phyloP scores from a whole-genome alignment of 2,888 invertebrate species.

The Lamproptera curius region DNA sequence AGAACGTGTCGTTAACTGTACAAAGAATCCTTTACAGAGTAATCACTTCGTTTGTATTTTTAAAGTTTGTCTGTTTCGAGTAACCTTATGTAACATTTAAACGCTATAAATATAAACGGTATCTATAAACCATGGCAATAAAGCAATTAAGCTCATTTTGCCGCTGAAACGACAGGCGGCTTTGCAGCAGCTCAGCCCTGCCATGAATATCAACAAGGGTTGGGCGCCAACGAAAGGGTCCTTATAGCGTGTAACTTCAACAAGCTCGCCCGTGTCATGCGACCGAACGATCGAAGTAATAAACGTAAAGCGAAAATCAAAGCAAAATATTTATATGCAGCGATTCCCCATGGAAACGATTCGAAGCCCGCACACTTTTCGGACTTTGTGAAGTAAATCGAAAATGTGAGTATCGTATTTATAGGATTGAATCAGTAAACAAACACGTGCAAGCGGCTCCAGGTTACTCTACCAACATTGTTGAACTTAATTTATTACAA shows the following conservation, averaged over 20 bases:
- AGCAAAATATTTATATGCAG: slow-evolving; percentile 1
- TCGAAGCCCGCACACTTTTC: background rate
- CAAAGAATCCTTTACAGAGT: no score
- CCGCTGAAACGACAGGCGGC: slow-evolving; percentile 43
- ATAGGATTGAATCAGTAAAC: background rate
- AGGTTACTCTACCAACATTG: no score
- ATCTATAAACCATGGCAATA: slow-evolving; percentile 52
- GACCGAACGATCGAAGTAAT: slow-evolving; percentile 22
- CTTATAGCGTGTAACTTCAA: slow-evolving; percentile 39
- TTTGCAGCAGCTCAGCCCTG: slow-evolving; percentile 37
- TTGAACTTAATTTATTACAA: background rate
- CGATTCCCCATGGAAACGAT: background rate
- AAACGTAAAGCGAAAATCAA: slow-evolving; percentile 11
- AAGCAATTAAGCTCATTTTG: slow-evolving; percentile 63
- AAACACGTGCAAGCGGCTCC: background rate
- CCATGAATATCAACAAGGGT: slow-evolving; percentile 67
- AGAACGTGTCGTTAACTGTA: background rate
- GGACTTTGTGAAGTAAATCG: background rate
- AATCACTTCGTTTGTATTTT: no score
- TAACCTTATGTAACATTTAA: slow-evolving; percentile 9
- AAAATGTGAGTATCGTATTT: background rate
- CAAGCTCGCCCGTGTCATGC: slow-evolving; percentile 31
- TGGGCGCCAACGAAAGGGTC: slow-evolving; percentile 30
- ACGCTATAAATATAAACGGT: slow-evolving; percentile 48
- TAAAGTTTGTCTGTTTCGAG: no score